Evolutionary conservation across 2,113 vertebrate genomes (phyloP).

Genomic region (Chroicocephalus ridibundus): DNA sequence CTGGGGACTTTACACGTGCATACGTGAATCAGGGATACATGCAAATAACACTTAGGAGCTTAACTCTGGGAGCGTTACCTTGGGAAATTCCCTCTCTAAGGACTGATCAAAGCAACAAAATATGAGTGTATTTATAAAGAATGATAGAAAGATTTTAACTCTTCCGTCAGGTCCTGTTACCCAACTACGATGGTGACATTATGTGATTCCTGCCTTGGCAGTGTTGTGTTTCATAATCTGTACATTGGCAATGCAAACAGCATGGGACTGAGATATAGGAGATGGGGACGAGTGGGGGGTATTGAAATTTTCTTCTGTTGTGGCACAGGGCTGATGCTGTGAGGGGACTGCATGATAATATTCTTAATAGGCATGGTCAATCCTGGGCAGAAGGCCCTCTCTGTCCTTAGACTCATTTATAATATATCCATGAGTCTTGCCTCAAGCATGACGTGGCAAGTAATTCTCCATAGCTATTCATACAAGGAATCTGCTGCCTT

Average conservation of each 20-base stretch:
- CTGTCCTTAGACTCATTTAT: background rate
- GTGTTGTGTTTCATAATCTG: background rate
- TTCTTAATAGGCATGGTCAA: background rate
- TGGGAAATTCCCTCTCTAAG: background rate
- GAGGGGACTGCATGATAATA: background rate
- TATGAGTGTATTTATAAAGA: background rate
- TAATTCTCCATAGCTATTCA: background rate
- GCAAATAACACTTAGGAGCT: background rate
- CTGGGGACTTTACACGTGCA: background rate
- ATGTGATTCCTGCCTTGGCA: background rate
- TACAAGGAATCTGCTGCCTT: background rate
- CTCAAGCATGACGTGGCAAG: background rate
- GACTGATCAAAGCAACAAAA: background rate
- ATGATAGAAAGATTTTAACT: background rate
- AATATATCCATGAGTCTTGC: background rate
- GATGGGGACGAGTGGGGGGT: rapidly evolving
- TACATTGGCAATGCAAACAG: background rate
- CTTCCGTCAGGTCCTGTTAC: background rate
- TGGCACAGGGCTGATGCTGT: background rate
- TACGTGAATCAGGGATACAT: background rate
- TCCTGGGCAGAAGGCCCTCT: background rate
- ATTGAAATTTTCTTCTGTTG: background rate
- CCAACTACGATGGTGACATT: background rate
- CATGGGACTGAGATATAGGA: background rate
- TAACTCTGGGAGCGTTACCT: background rate